Base-by-base conservation (phyloP, 2,113 vertebrate species). In the Laticauda laticaudata region DNA sequence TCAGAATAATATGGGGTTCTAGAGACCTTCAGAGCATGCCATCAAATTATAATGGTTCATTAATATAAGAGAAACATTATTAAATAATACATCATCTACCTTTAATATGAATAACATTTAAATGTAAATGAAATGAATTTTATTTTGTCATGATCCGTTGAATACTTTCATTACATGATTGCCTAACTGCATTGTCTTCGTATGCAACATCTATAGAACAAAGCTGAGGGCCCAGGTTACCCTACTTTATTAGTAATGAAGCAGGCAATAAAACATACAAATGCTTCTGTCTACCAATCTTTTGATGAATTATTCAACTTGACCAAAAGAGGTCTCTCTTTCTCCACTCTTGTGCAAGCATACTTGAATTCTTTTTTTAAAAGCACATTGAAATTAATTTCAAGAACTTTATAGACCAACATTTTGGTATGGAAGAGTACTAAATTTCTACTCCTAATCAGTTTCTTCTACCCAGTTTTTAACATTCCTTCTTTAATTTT, bases 261-360 rank as follows among this genome's bases (percentile, higher is more conserved):
- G 34, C 7, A 81, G 34, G 75, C 75, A 81, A 81, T 39, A 81
- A 75, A 81, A 81, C 7, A 21, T 29, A 48, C 26, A 48, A 48
- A 11, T 54, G 1, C 53, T 54, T 92, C n/a, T 39, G 18, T 91
- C 10, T 39, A 15, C 4, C 3, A 51, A 91, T 7, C 3, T 85
- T 48, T 64, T 48, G n/a, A 12, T 69, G 57, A 59, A 87, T 64
- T 39, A 69, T 59, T 92, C 64, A 75, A 69, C 8, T 88, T 69
- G 59, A 29, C 91, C 91, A 92, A 64, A 88, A 88, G 86, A 92
- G 86, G 91, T 64, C 86, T 64, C 91, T 12, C 64, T 85, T 81
- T 45, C 39, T 57, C 34, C 90, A 43, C 39, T 48, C 43, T 87
- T 29, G 24, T n/a, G n/a, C 59, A 64, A 9, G 29, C 85, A 88